Conservation (phyloP, 2,888 invertebrate species). For the Diploptera punctata region DNA sequence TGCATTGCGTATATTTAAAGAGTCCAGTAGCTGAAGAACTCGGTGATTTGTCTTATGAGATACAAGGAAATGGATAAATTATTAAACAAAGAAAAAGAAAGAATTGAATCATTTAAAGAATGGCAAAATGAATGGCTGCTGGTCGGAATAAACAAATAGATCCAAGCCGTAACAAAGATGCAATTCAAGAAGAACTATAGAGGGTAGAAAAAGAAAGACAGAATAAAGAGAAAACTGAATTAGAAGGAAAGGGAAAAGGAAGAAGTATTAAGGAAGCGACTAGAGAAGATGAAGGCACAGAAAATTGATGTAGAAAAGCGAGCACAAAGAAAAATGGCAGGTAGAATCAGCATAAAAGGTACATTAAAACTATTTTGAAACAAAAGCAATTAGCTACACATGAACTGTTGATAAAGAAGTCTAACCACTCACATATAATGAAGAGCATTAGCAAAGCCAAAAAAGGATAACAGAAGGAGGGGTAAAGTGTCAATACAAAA, state of each 20-base stretch:
- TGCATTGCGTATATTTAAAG: not conserved
- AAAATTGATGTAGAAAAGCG: not conserved
- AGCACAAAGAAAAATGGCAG: not conserved
- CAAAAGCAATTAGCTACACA: not conserved
- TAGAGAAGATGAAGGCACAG: not conserved
- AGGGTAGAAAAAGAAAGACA: not conserved
- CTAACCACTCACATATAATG: no score
- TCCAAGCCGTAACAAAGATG: no score
- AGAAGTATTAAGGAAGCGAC: not conserved
- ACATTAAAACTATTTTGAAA: not conserved
- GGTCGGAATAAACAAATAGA: not conserved
- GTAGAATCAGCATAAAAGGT: not conserved
- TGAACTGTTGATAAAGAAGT: no score
- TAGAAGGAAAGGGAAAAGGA: not conserved
- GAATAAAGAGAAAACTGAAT: not conserved
- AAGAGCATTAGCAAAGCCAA: no score
- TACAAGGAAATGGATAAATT: not conserved
- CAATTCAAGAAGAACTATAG: not conserved
- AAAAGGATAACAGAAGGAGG: no score
- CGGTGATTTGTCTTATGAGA: not conserved
- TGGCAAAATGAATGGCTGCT: not conserved
- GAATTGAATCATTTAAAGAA: not conserved
- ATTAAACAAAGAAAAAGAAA: not conserved
- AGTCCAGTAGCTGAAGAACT: not conserved
- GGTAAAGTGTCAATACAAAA: no score